phyloP scores from a whole-genome alignment of 1,140 invertebrate species.

The Rhynchophorus ferrugineus region DNA sequence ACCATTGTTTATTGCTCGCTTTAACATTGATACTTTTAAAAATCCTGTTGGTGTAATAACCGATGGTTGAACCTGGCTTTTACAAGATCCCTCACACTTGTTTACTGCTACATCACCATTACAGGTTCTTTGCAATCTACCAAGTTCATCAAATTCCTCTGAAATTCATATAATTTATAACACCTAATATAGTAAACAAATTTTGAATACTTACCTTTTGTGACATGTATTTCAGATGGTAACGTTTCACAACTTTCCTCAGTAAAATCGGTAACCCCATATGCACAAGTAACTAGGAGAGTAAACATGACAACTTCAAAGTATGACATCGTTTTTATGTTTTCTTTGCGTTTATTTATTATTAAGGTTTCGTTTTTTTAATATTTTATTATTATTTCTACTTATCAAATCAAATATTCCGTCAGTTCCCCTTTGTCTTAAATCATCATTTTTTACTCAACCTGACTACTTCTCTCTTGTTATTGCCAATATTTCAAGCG shows the following conservation, averaged over 20 bases:
- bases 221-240: conserved; percentile 70
- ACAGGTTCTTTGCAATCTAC: conserved; percentile 71
- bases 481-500: conserved; percentile 11
- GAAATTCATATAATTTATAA: conserved; percentile 29
- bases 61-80: conserved; percentile 83
- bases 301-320: conserved; percentile 15
- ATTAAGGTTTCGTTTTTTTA: background rate
- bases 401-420: too few species aligned
- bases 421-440: too few species aligned
- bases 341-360: background rate
- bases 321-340: conserved; percentile 14
- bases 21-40: conserved; percentile 59
- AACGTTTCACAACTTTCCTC: conserved; percentile 69
- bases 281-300: conserved; percentile 20
- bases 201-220: conserved; percentile 52
- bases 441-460: conserved; percentile 1
- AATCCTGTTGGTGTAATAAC: conserved; percentile 81
- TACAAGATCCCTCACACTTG: conserved; percentile 85
- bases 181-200: background rate
- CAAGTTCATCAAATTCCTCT: conserved; percentile 84
- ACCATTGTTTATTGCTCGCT: too few species aligned
- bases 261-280: conserved; percentile 28
- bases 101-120: conserved; percentile 78
- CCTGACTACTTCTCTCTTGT: conserved; percentile 1
- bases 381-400: too few species aligned